These are phyloP conservation scores for Pseudorhombus dupliciocellatus DNA, from an alignment of 2,113 vertebrate genomes.

Conservation along the genomic window DNA sequence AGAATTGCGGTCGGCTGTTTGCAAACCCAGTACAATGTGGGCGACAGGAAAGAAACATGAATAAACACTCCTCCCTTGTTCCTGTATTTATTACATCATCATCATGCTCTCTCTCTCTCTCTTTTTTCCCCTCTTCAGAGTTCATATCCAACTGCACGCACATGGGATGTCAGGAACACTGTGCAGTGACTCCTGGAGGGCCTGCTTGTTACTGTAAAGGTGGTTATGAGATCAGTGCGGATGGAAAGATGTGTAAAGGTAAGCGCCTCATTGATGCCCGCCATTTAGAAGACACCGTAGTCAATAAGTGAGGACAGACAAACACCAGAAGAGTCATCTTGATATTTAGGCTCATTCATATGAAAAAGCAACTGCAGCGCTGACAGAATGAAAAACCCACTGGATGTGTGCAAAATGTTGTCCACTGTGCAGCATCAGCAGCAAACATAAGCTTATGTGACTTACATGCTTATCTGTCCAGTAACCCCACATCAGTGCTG, in stretches of 20 bases:
- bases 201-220: constrained; percentile 91
- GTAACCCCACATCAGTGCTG: not conserved
- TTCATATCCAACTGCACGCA: constrained; percentile 85
- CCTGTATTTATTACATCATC: not conserved
- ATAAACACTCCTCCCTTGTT: not conserved
- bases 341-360: not conserved
- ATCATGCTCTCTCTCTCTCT: not conserved
- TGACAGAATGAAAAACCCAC: not conserved
- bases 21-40: not conserved
- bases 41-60: not conserved
- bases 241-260: constrained; percentile 92
- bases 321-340: constrained; percentile 6
- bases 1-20: constrained; percentile 1
- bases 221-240: constrained; percentile 88
- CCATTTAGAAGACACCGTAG: not conserved
- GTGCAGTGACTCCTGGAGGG: constrained; percentile 84
- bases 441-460: not conserved
- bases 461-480: not conserved
- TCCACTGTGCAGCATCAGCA: not conserved
- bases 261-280: not conserved
- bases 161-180: constrained; percentile 87
- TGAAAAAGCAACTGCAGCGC: not conserved
- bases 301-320: not conserved
- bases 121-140: constrained; percentile 73
- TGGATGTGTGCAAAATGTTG: not conserved